Percentiles rank a stretch among this genome's conserved stretches.
phyloP scores from a whole-genome alignment of 2,113 vertebrate species.

The Motacilla tschutschensis region DNA sequence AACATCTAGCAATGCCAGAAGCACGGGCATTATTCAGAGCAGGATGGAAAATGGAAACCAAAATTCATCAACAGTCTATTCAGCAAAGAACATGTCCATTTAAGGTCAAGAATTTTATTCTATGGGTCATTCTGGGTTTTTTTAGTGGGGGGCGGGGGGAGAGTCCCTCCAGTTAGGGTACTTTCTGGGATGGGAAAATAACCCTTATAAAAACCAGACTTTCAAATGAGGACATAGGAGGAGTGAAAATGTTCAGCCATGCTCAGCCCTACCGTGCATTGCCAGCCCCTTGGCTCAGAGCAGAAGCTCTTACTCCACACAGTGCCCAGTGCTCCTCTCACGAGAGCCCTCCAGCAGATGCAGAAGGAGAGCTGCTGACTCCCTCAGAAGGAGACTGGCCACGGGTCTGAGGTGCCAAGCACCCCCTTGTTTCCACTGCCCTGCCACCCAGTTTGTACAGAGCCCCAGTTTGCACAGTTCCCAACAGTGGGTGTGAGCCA shows the following conservation, averaged over 20 bases:
- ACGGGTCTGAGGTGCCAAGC: rapidly evolving
- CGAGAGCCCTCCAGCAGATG: rapidly evolving
- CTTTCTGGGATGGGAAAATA: not conserved
- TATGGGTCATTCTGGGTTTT: not conserved
- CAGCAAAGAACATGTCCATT: not conserved
- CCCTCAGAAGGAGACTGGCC: rapidly evolving
- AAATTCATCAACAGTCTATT: not conserved
- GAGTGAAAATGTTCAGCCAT: not conserved
- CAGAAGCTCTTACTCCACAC: not conserved
- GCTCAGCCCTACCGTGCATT: not conserved
- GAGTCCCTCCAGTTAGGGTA: not conserved
- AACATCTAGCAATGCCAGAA: not conserved
- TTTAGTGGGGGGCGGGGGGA: rapidly evolving
- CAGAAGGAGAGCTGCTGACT: not conserved
- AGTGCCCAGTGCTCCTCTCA: not conserved
- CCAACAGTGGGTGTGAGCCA: rapidly evolving
- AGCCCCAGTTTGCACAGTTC: no score
- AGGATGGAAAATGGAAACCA: not conserved
- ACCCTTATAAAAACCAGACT: not conserved
- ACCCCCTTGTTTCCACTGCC: rapidly evolving
- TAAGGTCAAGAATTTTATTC: not conserved
- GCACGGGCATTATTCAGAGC: not conserved
- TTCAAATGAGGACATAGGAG: not conserved
- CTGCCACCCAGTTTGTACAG: not conserved
- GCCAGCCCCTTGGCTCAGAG: not conserved